Conservation (phyloP, 1,140 invertebrate species). For the Procambarus clarkii region DNA sequence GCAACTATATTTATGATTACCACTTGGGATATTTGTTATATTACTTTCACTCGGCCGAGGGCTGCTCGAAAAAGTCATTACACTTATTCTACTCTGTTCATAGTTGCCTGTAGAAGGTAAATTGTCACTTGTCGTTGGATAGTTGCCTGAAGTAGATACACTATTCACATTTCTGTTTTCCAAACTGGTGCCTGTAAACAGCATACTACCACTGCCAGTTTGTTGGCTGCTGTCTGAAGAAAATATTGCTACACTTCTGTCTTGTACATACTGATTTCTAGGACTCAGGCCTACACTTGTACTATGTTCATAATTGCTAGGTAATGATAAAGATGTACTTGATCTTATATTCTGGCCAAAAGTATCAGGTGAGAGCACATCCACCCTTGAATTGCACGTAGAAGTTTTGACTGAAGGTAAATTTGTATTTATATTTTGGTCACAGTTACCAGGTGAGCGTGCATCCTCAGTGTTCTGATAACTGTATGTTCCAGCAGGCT, state of each 20-base stretch:
- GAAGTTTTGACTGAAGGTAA: not conserved
- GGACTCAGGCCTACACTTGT: not conserved
- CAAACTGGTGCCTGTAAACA: not conserved
- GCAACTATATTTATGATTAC: not conserved
- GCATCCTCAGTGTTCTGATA: not conserved
- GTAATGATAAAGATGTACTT: not conserved
- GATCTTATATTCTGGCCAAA: not conserved
- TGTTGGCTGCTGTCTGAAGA: not conserved
- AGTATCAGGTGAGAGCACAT: not conserved
- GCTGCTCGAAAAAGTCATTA: not conserved
- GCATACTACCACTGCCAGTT: not conserved
- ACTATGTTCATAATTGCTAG: not conserved
- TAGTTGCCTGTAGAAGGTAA: not conserved
- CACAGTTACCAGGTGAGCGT: not conserved
- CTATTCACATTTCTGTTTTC: not conserved
- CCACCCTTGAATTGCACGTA: not conserved
- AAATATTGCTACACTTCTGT: not conserved
- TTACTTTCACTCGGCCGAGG: not conserved
- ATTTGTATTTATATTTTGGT: not conserved
- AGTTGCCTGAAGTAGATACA: not conserved
- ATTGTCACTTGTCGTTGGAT: not conserved
- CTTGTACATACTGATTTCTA: not conserved
- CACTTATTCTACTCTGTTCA: not conserved
- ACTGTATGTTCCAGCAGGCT: not conserved
- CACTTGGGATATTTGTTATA: not conserved